Base-by-base conservation (phyloP, 53 echinoderm and acorn worm genomes). In the Actinopyga echinites region DNA sequence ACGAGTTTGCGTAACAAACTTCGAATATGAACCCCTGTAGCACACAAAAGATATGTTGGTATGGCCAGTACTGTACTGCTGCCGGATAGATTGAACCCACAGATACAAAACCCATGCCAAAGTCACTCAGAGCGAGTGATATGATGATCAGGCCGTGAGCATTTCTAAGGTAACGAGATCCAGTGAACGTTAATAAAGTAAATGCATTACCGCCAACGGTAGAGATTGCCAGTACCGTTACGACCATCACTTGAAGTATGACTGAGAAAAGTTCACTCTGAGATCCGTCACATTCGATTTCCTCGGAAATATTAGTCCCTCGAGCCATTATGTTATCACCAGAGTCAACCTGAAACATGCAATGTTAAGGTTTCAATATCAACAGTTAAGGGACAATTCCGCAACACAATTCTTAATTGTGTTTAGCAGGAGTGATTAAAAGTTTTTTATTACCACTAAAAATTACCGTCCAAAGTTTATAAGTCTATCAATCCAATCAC, bases 131-230 rank as follows among this genome's bases (percentile, higher is more conserved):
- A 33, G 35, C 81, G 3, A 80, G 24, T 1, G 81, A 80, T 38
- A 80, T 57, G 81, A 80, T 80, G 0, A 80, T 38, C 2, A 80
- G 62, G 2, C 81, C 81, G 43, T 80, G 81, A 36, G 60, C 33
- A 61, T 80, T 80, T 61, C 81, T 59, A 42, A 80, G 63, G 63
- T 62, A 80, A 44, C 60, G 60, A 40, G 81, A 80, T 59, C 61
- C 35, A 62, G 22, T 38, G 24, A 61, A 80, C 1, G 44, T 44
- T 12, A 59, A 59, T 23, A 80, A 25, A 21, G 81, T 80, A 37
- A 58, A 34, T 36, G 15, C 31, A 56, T 80, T 80, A 36, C 60
- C 63, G 60, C 60, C 60, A 58, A 80, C 40, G 8, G 62, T 80
- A 23, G 45, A 22, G 8, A 80, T 35, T 11, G 81, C 60, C 60